Evolutionary conservation across 2,888 invertebrate species (phyloP), one percentile per base, ranked within the genome.

Genomic region (Smittia aterrima): DNA sequence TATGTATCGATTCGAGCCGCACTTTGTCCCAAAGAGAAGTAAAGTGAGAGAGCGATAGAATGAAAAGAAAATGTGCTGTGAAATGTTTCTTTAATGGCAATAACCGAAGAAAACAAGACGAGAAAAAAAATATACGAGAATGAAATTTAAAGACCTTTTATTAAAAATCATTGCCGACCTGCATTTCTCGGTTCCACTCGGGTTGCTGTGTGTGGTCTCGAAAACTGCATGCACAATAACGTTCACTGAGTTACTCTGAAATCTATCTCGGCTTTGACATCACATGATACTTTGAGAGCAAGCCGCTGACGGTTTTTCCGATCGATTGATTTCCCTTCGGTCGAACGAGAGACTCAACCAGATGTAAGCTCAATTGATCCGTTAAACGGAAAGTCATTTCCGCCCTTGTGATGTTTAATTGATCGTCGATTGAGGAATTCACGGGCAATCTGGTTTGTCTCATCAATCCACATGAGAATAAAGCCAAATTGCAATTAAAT

Each of bases 131-230:
- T 7, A 47, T n/a, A 47, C 47, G 16, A 22, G 22, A 58, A 58
- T 20, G 18, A 58, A 58, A n/a, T 58, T 58, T 18, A 18, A 58
- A 58, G 22, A 58, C 9, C 47, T 47, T 58, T 58, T 58, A 58
- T 58, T 58, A 18, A 58, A 7, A 58, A 58, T 58, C 58, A 58
- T 47, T 58, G 58, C 58, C 58, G 58, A 58, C 58, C 58, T 58
- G 58, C 58, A 58, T 58, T 47, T 47, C 13, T n/a, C n/a, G n/a
- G 13, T 47, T 47, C 16, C 7, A n/a, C 16, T 13, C 3, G 47
- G 16, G 16, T 16, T 22, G 7, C 22, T 2, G 4, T 58, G 58
- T 18, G 58, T 58, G 58, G 58, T 58, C 58, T 58, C 18, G 58
- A 3, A 47, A 16, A 47, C 47, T 47, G 47, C 47, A n/a, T 47